Evolutionary conservation across 2,888 invertebrate genomes (phyloP).

Genomic region (Leptopilina drosophilae): DNA sequence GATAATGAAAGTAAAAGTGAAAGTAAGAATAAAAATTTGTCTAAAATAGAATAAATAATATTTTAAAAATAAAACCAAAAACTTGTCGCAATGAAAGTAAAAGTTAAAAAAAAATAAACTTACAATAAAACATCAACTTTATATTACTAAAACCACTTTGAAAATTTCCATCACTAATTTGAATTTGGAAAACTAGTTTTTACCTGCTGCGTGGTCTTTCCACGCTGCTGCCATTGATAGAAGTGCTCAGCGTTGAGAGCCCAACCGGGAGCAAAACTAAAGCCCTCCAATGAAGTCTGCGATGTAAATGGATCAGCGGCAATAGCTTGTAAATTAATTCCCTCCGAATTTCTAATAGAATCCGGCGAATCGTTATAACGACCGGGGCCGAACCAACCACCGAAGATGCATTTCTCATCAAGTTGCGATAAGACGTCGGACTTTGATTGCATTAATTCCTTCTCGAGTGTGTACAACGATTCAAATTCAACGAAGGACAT

Average conservation of each 20-base stretch:
- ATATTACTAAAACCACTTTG: no score
- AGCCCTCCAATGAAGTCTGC: slow-evolving; percentile 77
- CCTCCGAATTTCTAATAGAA: slow-evolving; percentile 60
- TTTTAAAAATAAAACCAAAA: no score
- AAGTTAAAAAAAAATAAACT: no score
- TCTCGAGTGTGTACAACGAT: slow-evolving; percentile 68
- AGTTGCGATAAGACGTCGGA: slow-evolving; percentile 62
- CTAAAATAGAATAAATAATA: no score
- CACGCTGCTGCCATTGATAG: slow-evolving; percentile 82
- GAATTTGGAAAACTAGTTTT: slow-evolving; percentile 40
- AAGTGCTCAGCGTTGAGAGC: slow-evolving; percentile 81
- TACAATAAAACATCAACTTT: no score
- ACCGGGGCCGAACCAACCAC: slow-evolving; percentile 64
- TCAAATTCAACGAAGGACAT: slow-evolving; percentile 72
- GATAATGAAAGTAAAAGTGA: no score
- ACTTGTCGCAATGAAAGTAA: no score
- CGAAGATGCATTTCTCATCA: slow-evolving; percentile 63
- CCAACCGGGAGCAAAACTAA: slow-evolving; percentile 82
- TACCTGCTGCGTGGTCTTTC: slow-evolving; percentile 81
- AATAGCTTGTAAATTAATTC: slow-evolving; percentile 39
- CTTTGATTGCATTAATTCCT: slow-evolving; percentile 64
- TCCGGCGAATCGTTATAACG: slow-evolving; percentile 69
- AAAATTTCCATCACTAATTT: background rate
- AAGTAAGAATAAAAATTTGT: no score
- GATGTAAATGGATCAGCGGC: slow-evolving; percentile 42